These are phyloP conservation scores for Cyprichromis sp. DNA, from an alignment of 2,113 vertebrate genomes.

Conservation along the genomic window DNA sequence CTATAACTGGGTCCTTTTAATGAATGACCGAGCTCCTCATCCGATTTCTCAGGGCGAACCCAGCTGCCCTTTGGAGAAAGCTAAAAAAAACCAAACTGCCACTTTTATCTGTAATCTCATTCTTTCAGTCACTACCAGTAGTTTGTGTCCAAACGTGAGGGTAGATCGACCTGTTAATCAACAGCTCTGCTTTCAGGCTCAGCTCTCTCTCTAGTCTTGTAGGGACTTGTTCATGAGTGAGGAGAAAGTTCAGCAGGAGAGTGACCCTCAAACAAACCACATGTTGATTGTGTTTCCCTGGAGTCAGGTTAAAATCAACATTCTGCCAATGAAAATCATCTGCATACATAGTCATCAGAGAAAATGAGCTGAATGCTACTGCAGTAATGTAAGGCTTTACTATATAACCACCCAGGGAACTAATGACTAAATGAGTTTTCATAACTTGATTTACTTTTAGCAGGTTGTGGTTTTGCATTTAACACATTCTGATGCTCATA, in stretches of 20 bases:
- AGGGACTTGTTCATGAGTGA: neutral
- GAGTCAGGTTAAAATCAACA: neutral
- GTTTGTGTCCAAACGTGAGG: neutral
- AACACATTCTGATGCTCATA: fast-evolving
- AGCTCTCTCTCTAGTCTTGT: neutral
- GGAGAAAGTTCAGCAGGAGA: neutral
- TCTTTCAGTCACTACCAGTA: neutral
- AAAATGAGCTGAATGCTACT: neutral
- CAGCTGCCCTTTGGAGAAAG: neutral
- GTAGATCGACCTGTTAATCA: neutral
- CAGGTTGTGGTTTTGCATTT: neutral
- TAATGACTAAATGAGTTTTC: neutral
- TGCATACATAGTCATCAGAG: neutral
- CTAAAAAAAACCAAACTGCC: fast-evolving
- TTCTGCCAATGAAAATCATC: neutral
- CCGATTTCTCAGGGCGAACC: neutral
- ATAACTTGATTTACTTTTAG: neutral
- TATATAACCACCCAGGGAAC: neutral
- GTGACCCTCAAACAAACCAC: neutral
- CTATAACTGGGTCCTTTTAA: neutral
- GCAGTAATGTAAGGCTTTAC: neutral
- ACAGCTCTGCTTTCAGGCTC: neutral
- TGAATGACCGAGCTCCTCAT: neutral
- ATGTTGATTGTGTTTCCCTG: neutral
- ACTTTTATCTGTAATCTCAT: neutral